Evolutionary conservation across 2,113 vertebrate species (phyloP).

Genomic region (Geothlypis trichas): DNA sequence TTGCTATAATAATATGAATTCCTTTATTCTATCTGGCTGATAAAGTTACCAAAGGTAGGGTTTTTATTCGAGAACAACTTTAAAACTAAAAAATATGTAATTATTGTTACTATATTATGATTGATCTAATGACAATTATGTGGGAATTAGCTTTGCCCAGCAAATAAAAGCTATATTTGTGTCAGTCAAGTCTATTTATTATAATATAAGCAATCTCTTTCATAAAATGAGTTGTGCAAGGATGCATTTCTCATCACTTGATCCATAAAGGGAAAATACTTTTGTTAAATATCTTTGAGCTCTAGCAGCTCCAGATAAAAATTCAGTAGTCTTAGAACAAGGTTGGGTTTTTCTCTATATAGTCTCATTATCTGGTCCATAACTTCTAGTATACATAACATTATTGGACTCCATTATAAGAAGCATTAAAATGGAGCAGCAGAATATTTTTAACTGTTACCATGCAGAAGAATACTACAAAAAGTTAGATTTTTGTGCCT

Average conservation of each 20-base stretch:
- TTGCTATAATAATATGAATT: neutral
- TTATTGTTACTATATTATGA: neutral
- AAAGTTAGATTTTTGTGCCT: neutral
- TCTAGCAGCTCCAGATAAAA: neutral
- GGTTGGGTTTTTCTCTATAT: neutral
- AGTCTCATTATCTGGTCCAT: neutral
- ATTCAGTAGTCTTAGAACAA: neutral
- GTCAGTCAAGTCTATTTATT: neutral
- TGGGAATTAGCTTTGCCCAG: neutral
- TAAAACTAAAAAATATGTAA: neutral
- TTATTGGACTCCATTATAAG: neutral
- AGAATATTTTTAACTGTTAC: neutral
- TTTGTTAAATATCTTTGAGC: neutral
- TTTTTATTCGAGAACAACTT: neutral
- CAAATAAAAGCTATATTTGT: neutral
- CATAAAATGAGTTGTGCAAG: neutral
- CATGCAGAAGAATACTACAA: neutral
- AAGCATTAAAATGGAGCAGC: neutral
- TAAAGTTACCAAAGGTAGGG: neutral
- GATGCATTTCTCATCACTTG: neutral
- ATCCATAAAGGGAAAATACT: neutral
- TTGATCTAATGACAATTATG: neutral
- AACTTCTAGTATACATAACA: neutral
- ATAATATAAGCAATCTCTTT: neutral
- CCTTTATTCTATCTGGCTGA: neutral